These are phyloP conservation scores for Actinernus sp. DNA, from an alignment of 92 coral and sea anemone genomes.

Conservation along the genomic window DNA sequence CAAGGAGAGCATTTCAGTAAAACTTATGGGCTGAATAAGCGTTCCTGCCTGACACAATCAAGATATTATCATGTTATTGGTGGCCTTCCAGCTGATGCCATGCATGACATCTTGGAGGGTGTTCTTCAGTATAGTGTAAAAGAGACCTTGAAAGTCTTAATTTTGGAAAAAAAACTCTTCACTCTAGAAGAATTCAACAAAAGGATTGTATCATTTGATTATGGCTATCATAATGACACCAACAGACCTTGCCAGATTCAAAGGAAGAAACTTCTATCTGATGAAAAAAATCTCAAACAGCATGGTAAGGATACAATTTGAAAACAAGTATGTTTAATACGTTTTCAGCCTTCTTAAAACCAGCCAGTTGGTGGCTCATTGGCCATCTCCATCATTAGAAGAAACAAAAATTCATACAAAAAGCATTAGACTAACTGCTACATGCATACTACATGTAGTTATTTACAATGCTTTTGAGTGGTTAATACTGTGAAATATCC, in stretches of 20 bases:
- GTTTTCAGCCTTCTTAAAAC: too few relatives aligned
- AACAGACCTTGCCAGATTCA: constrained; percentile 46
- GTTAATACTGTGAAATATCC: too few relatives aligned
- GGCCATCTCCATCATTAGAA: too few relatives aligned
- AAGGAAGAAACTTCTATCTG: constrained; percentile 36
- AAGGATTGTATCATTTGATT: constrained; percentile 36
- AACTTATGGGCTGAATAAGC: constrained; percentile 69
- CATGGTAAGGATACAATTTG: constrained; percentile 35
- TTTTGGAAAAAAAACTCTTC: constrained; percentile 34
- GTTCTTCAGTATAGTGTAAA: constrained; percentile 58
- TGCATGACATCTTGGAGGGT: constrained; percentile 73
- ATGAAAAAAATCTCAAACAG: constrained; percentile 66
- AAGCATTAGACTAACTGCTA: too few relatives aligned
- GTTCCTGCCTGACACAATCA: constrained; percentile 46
- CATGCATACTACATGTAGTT: too few relatives aligned
- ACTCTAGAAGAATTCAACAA: constrained; percentile 38
- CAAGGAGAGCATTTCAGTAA: constrained; percentile 64
- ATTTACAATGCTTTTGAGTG: too few relatives aligned
- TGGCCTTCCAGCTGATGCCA: constrained; percentile 67
- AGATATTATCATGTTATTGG: constrained; percentile 68
- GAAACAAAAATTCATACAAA: too few relatives aligned
- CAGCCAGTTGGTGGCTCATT: too few relatives aligned
- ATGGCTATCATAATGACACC: constrained; percentile 28
- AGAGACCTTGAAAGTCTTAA: constrained; percentile 51
- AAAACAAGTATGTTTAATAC: background rate